phyloP scores from a whole-genome alignment of 2,113 vertebrate species.

The Chrysemys picta region DNA sequence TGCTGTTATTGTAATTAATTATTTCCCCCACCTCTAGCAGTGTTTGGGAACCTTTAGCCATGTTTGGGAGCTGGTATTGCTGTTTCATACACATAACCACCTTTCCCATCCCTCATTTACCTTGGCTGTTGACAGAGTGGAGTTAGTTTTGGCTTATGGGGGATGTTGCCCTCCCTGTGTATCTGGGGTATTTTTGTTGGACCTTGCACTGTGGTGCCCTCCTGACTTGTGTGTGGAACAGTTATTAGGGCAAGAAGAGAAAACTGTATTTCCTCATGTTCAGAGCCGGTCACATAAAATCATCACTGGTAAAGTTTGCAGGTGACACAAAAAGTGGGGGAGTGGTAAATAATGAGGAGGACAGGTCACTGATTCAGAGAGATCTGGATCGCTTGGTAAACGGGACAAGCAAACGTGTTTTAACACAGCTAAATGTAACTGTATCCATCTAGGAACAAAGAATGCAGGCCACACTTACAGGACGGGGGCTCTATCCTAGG shows the following conservation, averaged over 20 bases:
- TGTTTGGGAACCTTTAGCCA: no score
- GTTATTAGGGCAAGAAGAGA: not conserved
- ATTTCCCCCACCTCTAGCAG: no score
- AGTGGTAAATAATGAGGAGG: not conserved
- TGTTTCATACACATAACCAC: not conserved
- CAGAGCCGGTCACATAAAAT: accelerated
- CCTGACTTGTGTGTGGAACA: not conserved
- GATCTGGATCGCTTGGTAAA: not conserved
- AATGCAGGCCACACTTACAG: not conserved
- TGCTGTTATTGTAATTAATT: not conserved
- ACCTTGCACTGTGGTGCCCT: accelerated
- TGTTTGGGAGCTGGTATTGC: not conserved
- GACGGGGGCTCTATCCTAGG: not conserved
- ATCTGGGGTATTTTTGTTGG: no score
- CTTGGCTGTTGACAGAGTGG: not conserved
- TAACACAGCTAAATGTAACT: not conserved
- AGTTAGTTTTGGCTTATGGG: not conserved
- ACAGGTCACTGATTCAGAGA: not conserved
- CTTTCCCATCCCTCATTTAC: not conserved
- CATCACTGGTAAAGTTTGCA: not conserved
- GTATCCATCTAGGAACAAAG: not conserved
- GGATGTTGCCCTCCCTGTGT: not conserved
- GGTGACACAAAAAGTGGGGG: not conserved
- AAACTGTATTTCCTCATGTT: not conserved
- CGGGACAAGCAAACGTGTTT: not conserved